These are phyloP conservation scores for Laothoe populi DNA, from an alignment of 2,888 invertebrate genomes.

Conservation along the genomic window DNA sequence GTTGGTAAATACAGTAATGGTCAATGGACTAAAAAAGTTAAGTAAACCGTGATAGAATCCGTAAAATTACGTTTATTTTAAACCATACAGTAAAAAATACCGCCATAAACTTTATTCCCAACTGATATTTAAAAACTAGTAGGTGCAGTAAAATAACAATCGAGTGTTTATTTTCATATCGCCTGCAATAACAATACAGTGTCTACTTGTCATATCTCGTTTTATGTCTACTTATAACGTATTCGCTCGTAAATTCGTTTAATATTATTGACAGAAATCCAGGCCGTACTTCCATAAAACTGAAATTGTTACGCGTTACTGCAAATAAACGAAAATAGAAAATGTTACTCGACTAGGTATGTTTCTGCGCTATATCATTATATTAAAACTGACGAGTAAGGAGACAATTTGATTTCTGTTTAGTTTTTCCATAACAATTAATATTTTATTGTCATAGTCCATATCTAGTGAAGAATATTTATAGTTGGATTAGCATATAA, in stretches of 20 bases:
- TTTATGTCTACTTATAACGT: slow-evolving; percentile 52
- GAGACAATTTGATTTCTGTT: slow-evolving; percentile 12
- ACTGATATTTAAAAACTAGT: not conserved
- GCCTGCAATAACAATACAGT: slow-evolving; percentile 42
- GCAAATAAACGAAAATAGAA: slow-evolving; percentile 69
- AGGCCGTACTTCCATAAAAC: slow-evolving; percentile 59
- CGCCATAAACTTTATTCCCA: no score
- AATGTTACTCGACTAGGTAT: slow-evolving; percentile 53
- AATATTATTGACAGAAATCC: slow-evolving; percentile 65
- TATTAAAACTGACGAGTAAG: slow-evolving; percentile 25
- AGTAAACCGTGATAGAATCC: no score
- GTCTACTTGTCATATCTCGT: slow-evolving; percentile 50
- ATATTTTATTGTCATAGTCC: no score
- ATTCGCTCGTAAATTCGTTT: slow-evolving; percentile 60
- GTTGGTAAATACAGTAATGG: no score
- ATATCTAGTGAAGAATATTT: no score
- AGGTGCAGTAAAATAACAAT: not conserved
- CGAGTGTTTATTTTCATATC: slow-evolving; percentile 2
- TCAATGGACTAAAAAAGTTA: no score
- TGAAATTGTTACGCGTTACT: slow-evolving; percentile 60
- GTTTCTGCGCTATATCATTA: slow-evolving; percentile 42
- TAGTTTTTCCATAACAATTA: not conserved
- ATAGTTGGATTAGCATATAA: no score
- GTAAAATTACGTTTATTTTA: no score
- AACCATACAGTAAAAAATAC: no score